These are phyloP conservation scores for Harpegnathos saltator DNA, from an alignment of 1,140 invertebrate species.

Conservation along the genomic window DNA sequence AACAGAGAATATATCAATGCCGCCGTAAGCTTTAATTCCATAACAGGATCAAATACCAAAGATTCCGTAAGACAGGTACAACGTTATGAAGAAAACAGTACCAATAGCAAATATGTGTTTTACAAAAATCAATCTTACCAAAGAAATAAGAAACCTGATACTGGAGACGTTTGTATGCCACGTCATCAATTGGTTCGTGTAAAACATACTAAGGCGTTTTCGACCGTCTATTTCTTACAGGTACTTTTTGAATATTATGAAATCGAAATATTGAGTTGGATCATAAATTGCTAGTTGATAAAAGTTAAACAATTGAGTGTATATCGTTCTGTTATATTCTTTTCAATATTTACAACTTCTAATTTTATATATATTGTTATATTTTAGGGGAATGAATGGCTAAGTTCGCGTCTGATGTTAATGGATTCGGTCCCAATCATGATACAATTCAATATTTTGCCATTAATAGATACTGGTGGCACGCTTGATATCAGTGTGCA, in stretches of 20 bases:
- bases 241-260: conserved; percentile 67
- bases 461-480: conserved; percentile 87
- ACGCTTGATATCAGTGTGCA: conserved; percentile 85
- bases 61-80: conserved; percentile 53
- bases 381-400: conserved; percentile 85
- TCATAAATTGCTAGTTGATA: not conserved
- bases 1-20: conserved; percentile 64
- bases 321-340: too few relatives aligned
- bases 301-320: not conserved
- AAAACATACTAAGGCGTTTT: conserved; percentile 86
- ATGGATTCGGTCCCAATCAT: conserved; percentile 83
- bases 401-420: conserved; percentile 85
- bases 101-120: conserved; percentile 9
- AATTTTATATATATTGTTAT: conserved; percentile 17
- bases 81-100: conserved; percentile 52
- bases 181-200: conserved; percentile 85
- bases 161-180: conserved; percentile 82
- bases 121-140: conserved; percentile 31
- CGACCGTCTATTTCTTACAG: conserved; percentile 85
- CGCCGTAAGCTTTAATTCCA: conserved; percentile 61
- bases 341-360: not conserved
- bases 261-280: too few relatives aligned
- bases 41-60: conserved; percentile 55
- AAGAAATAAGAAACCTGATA: conserved; percentile 57
- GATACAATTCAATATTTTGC: conserved; percentile 85